These are phyloP conservation scores for Schrankia costaestrigalis DNA, from an alignment of 2,888 invertebrate species.

Conservation along the genomic window DNA sequence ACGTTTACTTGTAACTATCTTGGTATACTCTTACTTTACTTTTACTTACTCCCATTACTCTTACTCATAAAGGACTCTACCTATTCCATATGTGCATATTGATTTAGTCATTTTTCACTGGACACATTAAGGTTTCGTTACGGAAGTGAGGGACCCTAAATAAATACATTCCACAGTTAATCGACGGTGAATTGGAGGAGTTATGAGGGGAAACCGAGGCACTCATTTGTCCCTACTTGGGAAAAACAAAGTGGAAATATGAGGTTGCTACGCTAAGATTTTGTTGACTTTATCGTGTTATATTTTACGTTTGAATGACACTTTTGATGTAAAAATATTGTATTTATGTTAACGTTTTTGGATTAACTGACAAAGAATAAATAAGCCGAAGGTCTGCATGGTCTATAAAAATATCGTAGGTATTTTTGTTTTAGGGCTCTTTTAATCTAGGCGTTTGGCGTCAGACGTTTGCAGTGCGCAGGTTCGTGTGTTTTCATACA, in stretches of 20 bases:
- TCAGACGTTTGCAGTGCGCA: too few species aligned
- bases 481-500: too few species aligned
- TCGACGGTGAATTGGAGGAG: constrained; percentile 64
- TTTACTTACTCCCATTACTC: too few species aligned
- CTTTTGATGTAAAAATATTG: too few species aligned
- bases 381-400: too few species aligned
- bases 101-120: constrained; percentile 54
- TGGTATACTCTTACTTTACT: too few species aligned
- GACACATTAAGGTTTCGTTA: constrained; percentile 55
- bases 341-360: not conserved
- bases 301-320: not conserved
- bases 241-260: constrained; percentile 39
- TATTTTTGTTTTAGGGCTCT: too few species aligned
- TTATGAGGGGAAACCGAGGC: constrained; percentile 41
- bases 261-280: constrained; percentile 18
- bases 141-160: constrained; percentile 61
- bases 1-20: too few species aligned
- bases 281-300: constrained; percentile 11
- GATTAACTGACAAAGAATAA: too few species aligned
- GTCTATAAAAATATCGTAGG: too few species aligned
- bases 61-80: too few species aligned
- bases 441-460: too few species aligned
- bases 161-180: constrained; percentile 71
- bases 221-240: constrained; percentile 50
- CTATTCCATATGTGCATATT: constrained; percentile 46